Evolutionary conservation across 2,888 invertebrate species (phyloP).

Genomic region (Drosophila mimica): DNA sequence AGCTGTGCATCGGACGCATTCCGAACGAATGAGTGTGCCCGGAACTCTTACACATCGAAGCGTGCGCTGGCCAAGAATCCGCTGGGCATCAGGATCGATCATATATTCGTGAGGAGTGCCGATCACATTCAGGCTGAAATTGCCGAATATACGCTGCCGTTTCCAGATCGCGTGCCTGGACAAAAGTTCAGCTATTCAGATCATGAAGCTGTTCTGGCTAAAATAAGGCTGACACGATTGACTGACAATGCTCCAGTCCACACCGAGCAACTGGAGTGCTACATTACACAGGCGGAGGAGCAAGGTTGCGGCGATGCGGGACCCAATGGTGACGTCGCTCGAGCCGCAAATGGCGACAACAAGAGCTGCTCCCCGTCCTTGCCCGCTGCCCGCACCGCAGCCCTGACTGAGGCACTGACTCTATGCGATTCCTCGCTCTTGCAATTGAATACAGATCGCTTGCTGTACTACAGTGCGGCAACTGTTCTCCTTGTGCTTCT

Average conservation of each 20-base stretch:
- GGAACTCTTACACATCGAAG: conserved; percentile 92
- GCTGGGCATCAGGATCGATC: conserved; percentile 96
- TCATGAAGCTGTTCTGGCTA: conserved; percentile 93
- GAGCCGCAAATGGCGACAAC: background rate
- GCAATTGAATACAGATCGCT: conserved; percentile 82
- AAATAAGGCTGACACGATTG: conserved; percentile 75
- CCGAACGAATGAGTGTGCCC: conserved; percentile 92
- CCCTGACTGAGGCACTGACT: conserved; percentile 80
- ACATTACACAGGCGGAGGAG: conserved; percentile 7
- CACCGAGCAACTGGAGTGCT: conserved; percentile 44
- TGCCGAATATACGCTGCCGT: conserved; percentile 88
- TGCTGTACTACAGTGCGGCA: conserved; percentile 81
- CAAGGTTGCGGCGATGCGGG: conserved; percentile 19
- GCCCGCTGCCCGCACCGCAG: conserved; percentile 69
- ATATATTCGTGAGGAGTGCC: conserved; percentile 88
- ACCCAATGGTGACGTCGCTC: background rate
- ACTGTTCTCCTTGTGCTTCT: conserved; percentile 78
- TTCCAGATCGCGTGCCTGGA: conserved; percentile 90
- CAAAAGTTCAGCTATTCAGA: conserved; percentile 93
- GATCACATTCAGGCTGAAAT: conserved; percentile 84
- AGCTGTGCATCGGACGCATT: conserved; percentile 83
- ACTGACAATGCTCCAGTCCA: conserved; percentile 8
- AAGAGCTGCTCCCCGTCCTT: conserved; percentile 19
- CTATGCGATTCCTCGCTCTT: conserved; percentile 82
- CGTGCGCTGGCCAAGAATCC: conserved; percentile 86